Evolutionary conservation across 2,888 invertebrate genomes (phyloP), one percentile per base, ranked within the genome.

Genomic region (Amphipoea oculea): DNA sequence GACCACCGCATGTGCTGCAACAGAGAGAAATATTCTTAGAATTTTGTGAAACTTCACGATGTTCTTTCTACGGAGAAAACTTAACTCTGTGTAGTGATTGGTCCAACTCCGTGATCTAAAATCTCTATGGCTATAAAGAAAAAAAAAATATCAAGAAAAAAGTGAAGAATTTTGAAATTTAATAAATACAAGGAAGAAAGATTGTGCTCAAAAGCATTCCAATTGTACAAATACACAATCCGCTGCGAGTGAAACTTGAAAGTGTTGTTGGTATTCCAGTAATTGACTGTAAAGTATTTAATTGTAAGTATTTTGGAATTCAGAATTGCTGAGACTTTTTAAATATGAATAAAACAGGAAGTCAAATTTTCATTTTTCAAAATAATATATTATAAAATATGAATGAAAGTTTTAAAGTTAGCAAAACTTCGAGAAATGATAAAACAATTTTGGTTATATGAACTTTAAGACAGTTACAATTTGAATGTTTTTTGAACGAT

Each of bases 1-100:
- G 97, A 97, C 97, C 98, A 97, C 94, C 98, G 98, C 97, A 98
- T 97, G 94, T 98, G 98, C 98, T 98, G 97, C 0, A 93, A 92
- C 65, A 79, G 81, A 84, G 75, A 79, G 4, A 60, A 60, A 65
- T 5, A 71, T 4, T 17, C 11, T 80, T 3, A 88, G n/a, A 63
- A 40, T n/a, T 54, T 54, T 6, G 12, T 29, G 0, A 17, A 69
- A 23, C 14, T 65, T 40, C 12, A 20, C 7, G 71, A 48, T 29
- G 29, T 36, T 36, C 1, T 36, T 66, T 40, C 70, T 76, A 68
- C 40, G 14, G 2, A 70, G 14, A 71, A 67, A 66, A 57, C 40
- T 45, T 23, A 63, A 60, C 36, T 62, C 14, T 67, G 36, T 66
- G 68, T 54, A 62, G 75, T 62, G 48, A 48, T 48, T 68, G 66